Evolutionary conservation across 2,113 vertebrate species (phyloP).

Genomic region (Heterochromis multidens): DNA sequence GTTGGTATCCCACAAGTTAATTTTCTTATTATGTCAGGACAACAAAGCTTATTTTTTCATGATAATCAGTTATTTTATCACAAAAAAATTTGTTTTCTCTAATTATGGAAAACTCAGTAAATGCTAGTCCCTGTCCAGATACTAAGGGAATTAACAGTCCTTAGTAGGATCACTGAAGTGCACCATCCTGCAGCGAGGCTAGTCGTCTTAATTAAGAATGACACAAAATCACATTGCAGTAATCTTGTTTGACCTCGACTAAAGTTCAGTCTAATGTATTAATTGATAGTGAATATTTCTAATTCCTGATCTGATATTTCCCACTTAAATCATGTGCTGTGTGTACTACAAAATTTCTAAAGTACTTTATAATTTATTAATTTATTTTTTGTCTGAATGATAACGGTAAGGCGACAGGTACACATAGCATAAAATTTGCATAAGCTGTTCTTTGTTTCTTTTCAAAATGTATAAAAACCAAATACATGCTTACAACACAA

Average conservation of each 20-base stretch:
- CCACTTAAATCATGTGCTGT: background rate
- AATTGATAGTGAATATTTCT: background rate
- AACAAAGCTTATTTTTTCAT: too few species aligned
- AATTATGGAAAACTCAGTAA: background rate
- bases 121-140: background rate
- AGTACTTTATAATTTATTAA: background rate
- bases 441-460: background rate
- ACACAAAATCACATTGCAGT: background rate
- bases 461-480: background rate
- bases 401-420: too few species aligned
- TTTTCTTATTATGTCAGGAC: too few species aligned
- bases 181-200: background rate
- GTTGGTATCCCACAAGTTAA: too few species aligned
- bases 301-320: background rate
- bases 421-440: background rate
- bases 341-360: background rate
- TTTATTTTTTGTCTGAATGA: background rate
- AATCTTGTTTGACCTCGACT: background rate
- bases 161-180: accelerated
- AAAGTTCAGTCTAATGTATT: background rate
- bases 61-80: too few species aligned
- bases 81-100: background rate
- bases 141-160: background rate
- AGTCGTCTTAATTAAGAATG: background rate
- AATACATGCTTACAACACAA: background rate